Evolutionary conservation across 2,888 invertebrate genomes (phyloP).

Genomic region (Odontomyia ornata): DNA sequence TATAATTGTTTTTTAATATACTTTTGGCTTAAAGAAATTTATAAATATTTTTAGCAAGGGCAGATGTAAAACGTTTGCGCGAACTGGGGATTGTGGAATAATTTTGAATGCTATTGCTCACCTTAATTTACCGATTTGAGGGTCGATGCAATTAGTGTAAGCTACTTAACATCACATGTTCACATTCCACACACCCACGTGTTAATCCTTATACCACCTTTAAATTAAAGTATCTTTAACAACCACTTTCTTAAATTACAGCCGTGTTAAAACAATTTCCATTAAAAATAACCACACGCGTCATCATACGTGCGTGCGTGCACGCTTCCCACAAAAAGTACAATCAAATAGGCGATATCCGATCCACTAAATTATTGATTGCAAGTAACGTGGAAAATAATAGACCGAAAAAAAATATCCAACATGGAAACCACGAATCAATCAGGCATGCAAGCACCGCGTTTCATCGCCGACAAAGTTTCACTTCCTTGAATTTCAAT

Average conservation of each 20-base stretch:
- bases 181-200: no score
- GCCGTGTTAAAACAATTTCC: conserved; percentile 12
- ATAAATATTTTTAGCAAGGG: no score
- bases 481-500: not conserved
- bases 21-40: no score
- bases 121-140: no score
- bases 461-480: not conserved
- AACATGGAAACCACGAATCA: not conserved
- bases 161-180: no score
- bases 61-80: no score
- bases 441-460: not conserved
- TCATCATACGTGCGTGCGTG: conserved; percentile 15
- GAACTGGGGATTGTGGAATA: no score
- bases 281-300: conserved; percentile 11
- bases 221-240: not conserved
- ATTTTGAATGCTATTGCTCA: no score
- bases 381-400: conserved; percentile 5
- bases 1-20: no score
- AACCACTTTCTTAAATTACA: conserved; percentile 4
- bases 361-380: conserved; percentile 37
- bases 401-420: not conserved
- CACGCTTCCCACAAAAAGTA: not conserved
- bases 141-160: no score
- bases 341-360: conserved; percentile 4
- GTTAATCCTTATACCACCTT: no score